phyloP scores from a whole-genome alignment of 2,113 vertebrate species.

The Crotalus horridus region DNA sequence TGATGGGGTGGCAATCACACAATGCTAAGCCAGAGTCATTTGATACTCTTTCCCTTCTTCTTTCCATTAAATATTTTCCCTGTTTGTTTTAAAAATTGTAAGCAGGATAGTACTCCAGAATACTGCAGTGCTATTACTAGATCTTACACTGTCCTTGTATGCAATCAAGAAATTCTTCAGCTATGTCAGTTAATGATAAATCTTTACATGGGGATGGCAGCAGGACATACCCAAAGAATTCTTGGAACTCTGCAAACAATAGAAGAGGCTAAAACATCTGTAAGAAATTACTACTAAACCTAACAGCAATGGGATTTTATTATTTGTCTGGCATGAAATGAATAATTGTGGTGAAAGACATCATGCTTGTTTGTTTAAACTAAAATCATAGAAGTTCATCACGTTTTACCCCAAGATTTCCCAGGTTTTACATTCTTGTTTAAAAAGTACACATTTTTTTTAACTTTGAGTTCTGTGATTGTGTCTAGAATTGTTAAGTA shows the following conservation, averaged over 20 bases:
- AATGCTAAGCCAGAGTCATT: neutral
- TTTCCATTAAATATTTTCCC: neutral
- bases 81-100: constrained; percentile 1
- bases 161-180: neutral
- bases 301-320: neutral
- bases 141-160: neutral
- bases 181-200: neutral
- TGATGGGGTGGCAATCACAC: constrained; percentile 5
- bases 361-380: neutral
- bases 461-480: neutral
- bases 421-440: neutral
- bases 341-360: neutral
- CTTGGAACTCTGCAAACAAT: neutral
- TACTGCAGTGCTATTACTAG: neutral
- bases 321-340: neutral
- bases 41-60: neutral
- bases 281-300: neutral
- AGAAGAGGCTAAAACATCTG: neutral
- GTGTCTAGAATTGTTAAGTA: neutral
- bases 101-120: neutral
- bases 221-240: neutral
- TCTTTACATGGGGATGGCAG: neutral
- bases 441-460: neutral
- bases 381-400: neutral
- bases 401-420: neutral